phyloP scores from a whole-genome alignment of 2,797 vertebrate genomes.

The Myiotriccus ornatus region DNA sequence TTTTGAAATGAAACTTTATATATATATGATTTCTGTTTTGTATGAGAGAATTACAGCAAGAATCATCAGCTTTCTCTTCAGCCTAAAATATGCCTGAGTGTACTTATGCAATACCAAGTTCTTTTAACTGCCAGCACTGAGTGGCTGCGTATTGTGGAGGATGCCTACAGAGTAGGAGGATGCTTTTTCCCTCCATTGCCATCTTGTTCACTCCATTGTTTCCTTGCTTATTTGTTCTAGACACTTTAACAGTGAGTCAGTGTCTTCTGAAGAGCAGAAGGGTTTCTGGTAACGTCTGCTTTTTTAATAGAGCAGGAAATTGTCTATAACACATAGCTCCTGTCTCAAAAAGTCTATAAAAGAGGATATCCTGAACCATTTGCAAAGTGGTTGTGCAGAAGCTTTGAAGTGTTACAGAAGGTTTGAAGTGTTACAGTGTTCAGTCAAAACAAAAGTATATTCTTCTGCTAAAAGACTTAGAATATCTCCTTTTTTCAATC shows the following conservation, averaged over 20 bases:
- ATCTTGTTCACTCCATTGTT: neutral
- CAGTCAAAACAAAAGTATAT: neutral
- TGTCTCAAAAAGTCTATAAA: neutral
- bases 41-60: neutral
- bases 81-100: neutral
- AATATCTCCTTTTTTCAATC: neutral
- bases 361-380: neutral
- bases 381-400: neutral
- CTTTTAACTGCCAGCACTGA: neutral
- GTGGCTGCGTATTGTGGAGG: neutral
- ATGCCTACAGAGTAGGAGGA: neutral
- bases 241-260: neutral
- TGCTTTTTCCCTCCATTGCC: neutral
- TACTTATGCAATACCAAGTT: neutral
- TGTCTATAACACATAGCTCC: neutral
- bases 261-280: neutral
- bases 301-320: neutral
- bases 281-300: neutral
- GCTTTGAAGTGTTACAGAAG: neutral
- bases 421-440: conserved; percentile 6
- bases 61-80: neutral
- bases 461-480: neutral
- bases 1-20: neutral
- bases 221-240: neutral
- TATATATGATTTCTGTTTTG: neutral